Evolutionary conservation across 1,140 invertebrate genomes (phyloP), one percentile per base, ranked within the genome.

Genomic region (Drosophila dunni): DNA sequence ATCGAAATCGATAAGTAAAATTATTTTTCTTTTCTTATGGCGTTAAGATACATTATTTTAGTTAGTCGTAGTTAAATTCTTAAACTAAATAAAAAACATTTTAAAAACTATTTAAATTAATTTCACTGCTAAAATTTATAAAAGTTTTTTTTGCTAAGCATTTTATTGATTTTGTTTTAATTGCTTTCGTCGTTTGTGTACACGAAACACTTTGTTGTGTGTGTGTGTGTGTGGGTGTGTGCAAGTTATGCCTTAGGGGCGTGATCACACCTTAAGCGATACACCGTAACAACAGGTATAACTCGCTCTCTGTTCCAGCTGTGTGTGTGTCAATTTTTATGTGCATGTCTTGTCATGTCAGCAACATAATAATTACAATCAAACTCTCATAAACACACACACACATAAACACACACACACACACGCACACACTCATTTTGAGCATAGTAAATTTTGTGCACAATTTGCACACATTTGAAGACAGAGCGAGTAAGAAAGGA

Each of bases 131-230:
- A 3, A 29, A 38, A 11, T 5, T 24, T 13, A 24, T 0, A 11
- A 24, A 11, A 20, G 24, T 81, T 46, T 46, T 7, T 7, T 0
- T 11, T 17, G 24, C 24, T 29, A 6, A 29, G 24, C 24, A 29
- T 38, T 40, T 40, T 11, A 48, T 50, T 36, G 79, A 63, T 77
- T 80, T 29, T 71, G 75, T 75, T 83, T 82, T 79, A 83, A 79
- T 82, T 79, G 75, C 70, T 75, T 78, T 44, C 9, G 46, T 36
- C 3, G 3, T 5, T 29, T 29, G 3, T 29, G 6, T 29, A 29
- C 24, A 29, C 24, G 24, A 50, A n/a, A 50, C 20, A 51, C 8
- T 40, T 40, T 11, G 9, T 13, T 36, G 33, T 36, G 50, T 53
- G 46, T 13, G 51, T 54, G 33, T 17, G 51, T 38, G 3, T 36